Conservation (phyloP, 2,888 invertebrate species). For the Hyppa rectilinea region DNA sequence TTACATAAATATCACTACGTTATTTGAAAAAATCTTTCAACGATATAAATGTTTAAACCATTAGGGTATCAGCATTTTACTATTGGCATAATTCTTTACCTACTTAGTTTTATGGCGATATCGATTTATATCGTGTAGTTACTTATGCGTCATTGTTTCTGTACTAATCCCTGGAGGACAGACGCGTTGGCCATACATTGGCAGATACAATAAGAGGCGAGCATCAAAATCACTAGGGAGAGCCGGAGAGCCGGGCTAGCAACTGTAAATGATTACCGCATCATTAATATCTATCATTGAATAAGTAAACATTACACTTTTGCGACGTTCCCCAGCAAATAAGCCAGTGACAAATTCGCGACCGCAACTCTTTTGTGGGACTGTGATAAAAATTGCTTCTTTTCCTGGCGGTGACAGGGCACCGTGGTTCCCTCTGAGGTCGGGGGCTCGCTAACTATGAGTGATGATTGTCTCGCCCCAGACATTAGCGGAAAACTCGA, state of each 20-base stretch:
- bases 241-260: conserved; percentile 34
- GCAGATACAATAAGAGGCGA: conserved; percentile 37
- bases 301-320: conserved; percentile 76
- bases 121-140: conserved; percentile 2
- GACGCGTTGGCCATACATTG: neutral
- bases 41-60: neutral
- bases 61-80: neutral
- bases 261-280: conserved; percentile 65
- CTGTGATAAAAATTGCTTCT: conserved; percentile 86
- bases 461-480: conserved; percentile 86
- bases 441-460: conserved; percentile 85
- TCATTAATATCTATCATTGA: conserved; percentile 84
- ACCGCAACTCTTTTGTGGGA: conserved; percentile 87
- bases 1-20: neutral
- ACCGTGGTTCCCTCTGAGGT: conserved; percentile 75
- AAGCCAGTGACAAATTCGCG: conserved; percentile 87
- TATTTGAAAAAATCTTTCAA: neutral
- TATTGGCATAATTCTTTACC: neutral
- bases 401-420: conserved; percentile 82
- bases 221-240: conserved; percentile 37
- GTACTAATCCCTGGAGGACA: conserved; percentile 11
- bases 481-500: conserved; percentile 76
- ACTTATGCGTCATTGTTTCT: conserved; percentile 16
- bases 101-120: neutral
- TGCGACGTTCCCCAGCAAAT: conserved; percentile 76